Evolutionary conservation across 2,113 vertebrate genomes (phyloP).

Genomic region (Heteronetta atricapilla): DNA sequence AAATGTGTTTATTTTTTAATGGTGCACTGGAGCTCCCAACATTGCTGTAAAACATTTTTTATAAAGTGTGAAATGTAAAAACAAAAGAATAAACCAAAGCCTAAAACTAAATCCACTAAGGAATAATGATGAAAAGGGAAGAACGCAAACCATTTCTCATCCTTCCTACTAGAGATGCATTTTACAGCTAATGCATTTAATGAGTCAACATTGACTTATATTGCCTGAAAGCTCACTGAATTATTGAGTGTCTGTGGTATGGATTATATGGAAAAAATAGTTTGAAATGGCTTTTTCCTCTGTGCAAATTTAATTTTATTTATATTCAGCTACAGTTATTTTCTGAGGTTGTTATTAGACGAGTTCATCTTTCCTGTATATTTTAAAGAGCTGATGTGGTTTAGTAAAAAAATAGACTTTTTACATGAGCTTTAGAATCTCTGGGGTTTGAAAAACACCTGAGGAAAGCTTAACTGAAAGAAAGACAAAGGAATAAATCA

Average conservation of each 20-base stretch:
- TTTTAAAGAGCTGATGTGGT: conserved; percentile 44
- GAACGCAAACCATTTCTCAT: conserved; percentile 44
- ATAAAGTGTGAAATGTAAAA: conserved; percentile 37
- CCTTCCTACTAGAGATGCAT: conserved; percentile 30
- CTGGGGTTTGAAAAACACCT: conserved; percentile 46
- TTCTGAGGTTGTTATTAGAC: conserved; percentile 49
- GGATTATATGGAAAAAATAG: conserved; percentile 55
- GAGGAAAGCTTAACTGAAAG: conserved; percentile 55
- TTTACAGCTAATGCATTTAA: conserved; percentile 67
- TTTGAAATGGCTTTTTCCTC: conserved; percentile 59
- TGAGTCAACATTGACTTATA: conserved; percentile 69
- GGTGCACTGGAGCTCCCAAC: background rate
- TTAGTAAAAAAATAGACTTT: conserved; percentile 45
- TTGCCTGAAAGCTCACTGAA: conserved; percentile 68
- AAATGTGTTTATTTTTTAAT: conserved; percentile 47
- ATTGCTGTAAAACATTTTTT: conserved; percentile 34
- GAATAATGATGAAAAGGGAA: conserved; percentile 51
- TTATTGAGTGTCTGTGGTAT: conserved; percentile 66
- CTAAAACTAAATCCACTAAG: conserved; percentile 25
- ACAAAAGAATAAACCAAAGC: conserved; percentile 44
- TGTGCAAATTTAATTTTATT: conserved; percentile 67
- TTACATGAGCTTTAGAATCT: conserved; percentile 41
- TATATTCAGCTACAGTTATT: conserved; percentile 62
- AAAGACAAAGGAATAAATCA: conserved; percentile 65
- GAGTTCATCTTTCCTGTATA: conserved; percentile 65